These are phyloP conservation scores for Cryptus armator DNA, from an alignment of 2,888 invertebrate species.

Conservation along the genomic window DNA sequence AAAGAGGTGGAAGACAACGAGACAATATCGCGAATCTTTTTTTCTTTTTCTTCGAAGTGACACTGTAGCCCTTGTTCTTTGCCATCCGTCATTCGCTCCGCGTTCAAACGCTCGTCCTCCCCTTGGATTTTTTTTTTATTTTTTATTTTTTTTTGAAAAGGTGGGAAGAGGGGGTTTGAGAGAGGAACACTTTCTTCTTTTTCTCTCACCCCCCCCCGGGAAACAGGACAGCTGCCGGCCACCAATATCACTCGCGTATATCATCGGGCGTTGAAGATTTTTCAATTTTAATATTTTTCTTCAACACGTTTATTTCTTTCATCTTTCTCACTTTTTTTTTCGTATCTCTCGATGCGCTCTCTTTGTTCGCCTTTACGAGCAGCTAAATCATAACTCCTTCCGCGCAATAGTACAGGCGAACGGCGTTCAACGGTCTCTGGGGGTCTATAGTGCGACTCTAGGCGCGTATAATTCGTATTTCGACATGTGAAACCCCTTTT, in stretches of 20 bases:
- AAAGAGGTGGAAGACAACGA: conserved; percentile 77
- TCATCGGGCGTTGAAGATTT: conserved; percentile 79
- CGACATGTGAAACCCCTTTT: conserved; percentile 71
- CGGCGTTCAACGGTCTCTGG: neutral
- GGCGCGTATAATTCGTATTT: conserved; percentile 76
- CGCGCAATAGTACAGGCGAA: neutral
- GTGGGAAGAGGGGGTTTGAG: conserved; percentile 2
- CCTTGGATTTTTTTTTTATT: conserved; percentile 28
- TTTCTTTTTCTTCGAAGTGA: conserved; percentile 48
- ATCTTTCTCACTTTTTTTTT: conserved; percentile 18
- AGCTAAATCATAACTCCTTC: conserved; percentile 80
- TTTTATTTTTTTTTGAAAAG: conserved; percentile 43
- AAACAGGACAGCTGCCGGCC: conserved; percentile 84
- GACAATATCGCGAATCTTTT: conserved; percentile 80
- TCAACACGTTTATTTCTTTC: conserved; percentile 31
- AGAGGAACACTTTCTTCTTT: conserved; percentile 9
- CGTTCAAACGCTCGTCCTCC: conserved; percentile 2
- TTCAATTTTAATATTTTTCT: conserved; percentile 85
- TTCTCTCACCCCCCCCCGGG: conserved; percentile 47
- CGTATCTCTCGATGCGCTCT: neutral
- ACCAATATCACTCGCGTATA: conserved; percentile 84
- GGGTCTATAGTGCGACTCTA: neutral
- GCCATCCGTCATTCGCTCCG: conserved; percentile 64
- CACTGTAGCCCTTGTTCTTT: conserved; percentile 56
- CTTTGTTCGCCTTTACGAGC: conserved; percentile 78